Evolutionary conservation across 2,888 invertebrate genomes (phyloP).

Genomic region (Margaritifera margaritifera): DNA sequence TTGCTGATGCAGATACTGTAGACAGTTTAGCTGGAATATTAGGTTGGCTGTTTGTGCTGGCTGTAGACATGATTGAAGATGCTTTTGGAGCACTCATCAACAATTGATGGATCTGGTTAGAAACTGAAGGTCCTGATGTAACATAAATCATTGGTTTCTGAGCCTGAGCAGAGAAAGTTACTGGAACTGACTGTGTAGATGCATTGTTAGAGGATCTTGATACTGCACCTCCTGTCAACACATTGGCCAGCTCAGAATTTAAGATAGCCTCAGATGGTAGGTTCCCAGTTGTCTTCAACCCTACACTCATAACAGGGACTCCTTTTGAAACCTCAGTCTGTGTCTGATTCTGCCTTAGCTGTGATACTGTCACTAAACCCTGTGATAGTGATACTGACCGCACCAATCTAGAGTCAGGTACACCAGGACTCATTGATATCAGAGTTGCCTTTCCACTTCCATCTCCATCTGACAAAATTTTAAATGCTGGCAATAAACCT

Average conservation of each 20-base stretch:
- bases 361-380: too few species aligned
- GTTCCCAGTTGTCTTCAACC: too few species aligned
- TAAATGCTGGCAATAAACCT: slow-evolving; percentile 23
- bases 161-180: slow-evolving; percentile 6
- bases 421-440: background rate
- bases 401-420: background rate
- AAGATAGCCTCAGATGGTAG: too few species aligned
- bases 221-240: too few species aligned
- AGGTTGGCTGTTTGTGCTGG: background rate
- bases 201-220: background rate
- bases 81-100: slow-evolving; percentile 40
- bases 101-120: slow-evolving; percentile 69
- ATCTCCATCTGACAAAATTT: slow-evolving; percentile 21
- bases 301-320: too few species aligned
- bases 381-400: too few species aligned
- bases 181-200: background rate
- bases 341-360: too few species aligned
- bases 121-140: slow-evolving; percentile 46
- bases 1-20: slow-evolving; percentile 11
- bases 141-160: slow-evolving; percentile 49
- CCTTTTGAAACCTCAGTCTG: too few species aligned
- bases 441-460: slow-evolving; percentile 14
- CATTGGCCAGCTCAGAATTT: too few species aligned
- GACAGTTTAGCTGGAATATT: slow-evolving; percentile 1
- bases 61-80: background rate